phyloP scores from a whole-genome alignment of 2,113 vertebrate genomes.

The Cavia aperea region DNA sequence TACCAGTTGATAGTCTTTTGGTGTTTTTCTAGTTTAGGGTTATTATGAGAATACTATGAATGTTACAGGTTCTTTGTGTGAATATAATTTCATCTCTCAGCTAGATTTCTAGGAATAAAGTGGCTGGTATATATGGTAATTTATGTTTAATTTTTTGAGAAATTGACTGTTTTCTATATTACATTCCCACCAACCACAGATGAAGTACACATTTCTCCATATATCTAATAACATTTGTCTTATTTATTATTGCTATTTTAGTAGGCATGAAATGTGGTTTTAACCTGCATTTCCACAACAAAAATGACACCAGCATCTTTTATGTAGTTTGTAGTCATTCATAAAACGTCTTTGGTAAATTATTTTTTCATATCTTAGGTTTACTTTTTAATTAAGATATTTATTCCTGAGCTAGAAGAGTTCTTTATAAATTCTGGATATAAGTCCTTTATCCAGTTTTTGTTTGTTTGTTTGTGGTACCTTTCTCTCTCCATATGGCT shows the following conservation, averaged over 20 bases:
- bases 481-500: too few relatives aligned
- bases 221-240: neutral
- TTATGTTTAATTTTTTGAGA: neutral
- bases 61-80: neutral
- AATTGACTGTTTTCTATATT: neutral
- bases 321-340: neutral
- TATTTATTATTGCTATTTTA: neutral
- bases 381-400: neutral
- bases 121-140: neutral
- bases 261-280: neutral
- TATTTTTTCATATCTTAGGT: neutral
- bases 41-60: neutral
- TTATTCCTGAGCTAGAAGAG: neutral
- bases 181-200: neutral
- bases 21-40: neutral
- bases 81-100: neutral
- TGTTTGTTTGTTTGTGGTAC: neutral
- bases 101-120: neutral
- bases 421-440: constrained; percentile 6
- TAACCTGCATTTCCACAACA: neutral
- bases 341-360: neutral
- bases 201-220: neutral
- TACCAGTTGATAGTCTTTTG: neutral
- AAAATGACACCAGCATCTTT: neutral
- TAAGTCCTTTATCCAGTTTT: neutral